phyloP scores from a whole-genome alignment of 2,797 vertebrate species.

The Cossypha heuglini region DNA sequence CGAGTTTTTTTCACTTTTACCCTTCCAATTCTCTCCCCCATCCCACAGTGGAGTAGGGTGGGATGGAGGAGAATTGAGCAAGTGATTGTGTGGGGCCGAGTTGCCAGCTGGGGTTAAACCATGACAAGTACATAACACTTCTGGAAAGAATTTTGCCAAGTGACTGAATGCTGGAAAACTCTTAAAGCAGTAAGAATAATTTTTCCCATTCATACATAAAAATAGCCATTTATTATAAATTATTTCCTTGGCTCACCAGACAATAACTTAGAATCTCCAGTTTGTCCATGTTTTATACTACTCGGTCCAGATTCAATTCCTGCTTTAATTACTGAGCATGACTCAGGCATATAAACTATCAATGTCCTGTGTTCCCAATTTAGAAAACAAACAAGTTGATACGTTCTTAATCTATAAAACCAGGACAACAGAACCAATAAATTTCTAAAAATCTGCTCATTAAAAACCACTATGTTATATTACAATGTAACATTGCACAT shows the following conservation, averaged over 20 bases:
- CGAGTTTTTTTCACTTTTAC: not conserved
- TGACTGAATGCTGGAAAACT: not conserved
- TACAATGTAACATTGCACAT: not conserved
- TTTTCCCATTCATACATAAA: not conserved
- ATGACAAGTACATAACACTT: not conserved
- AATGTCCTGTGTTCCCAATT: not conserved
- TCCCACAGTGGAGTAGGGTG: not conserved
- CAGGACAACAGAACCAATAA: not conserved
- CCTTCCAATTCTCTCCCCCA: not conserved
- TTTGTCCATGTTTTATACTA: not conserved
- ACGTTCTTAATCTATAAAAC: not conserved
- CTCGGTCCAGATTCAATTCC: not conserved
- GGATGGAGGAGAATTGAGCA: not conserved
- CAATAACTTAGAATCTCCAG: not conserved
- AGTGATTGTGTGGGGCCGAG: not conserved
- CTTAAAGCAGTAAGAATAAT: not conserved
- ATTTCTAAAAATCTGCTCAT: not conserved
- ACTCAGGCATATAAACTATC: not conserved
- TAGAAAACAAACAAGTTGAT: not conserved
- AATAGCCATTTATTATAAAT: not conserved
- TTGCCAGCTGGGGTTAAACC: not conserved
- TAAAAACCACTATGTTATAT: not conserved
- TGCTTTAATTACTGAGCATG: not conserved
- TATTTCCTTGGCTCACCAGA: not conserved
- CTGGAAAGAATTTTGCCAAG: not conserved